A percentile compares a stretch with the other conserved stretches of the same genome.
Conservation (phyloP, 2,888 invertebrate species). For the Nymphalis urticae region DNA sequence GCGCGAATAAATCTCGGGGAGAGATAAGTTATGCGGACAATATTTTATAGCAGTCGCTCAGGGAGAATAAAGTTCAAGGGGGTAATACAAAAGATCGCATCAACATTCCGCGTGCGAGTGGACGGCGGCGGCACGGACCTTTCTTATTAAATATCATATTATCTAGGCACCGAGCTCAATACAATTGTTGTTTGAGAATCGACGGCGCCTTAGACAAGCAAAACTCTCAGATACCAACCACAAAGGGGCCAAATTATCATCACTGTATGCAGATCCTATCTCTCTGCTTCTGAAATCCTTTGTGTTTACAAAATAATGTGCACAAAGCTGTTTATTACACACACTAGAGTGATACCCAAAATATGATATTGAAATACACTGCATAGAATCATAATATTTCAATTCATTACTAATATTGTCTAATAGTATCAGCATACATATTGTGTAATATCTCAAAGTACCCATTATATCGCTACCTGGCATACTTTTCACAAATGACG, state of each 20-base stretch:
- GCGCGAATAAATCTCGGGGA: slow-evolving; percentile 35
- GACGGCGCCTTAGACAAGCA: slow-evolving; percentile 50
- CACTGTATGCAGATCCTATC: slow-evolving; percentile 47
- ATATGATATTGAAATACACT: slow-evolving; percentile 1
- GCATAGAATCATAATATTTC: neutral
- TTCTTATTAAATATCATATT: slow-evolving; percentile 58
- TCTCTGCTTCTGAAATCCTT: slow-evolving; percentile 45
- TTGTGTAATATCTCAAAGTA: neutral
- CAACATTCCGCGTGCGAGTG: slow-evolving; percentile 52
- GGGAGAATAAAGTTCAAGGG: slow-evolving; percentile 52
- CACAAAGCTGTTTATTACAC: slow-evolving; percentile 12
- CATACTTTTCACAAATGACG: slow-evolving; percentile 41
- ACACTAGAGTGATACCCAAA: neutral
- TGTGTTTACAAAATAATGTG: slow-evolving; percentile 42
- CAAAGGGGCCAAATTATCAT: slow-evolving; percentile 64
- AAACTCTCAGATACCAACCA: slow-evolving; percentile 43
- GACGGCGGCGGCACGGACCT: slow-evolving; percentile 38
- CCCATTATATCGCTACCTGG: slow-evolving; percentile 9
- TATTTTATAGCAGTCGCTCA: slow-evolving; percentile 56
- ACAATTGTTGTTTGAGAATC: slow-evolving; percentile 31
- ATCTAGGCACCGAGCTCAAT: slow-evolving; percentile 46
- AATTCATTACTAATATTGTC: too few relatives aligned
- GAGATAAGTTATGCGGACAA: slow-evolving; percentile 55
- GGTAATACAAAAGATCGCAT: slow-evolving; percentile 57
- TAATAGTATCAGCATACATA: neutral